Percentiles rank a stretch among this genome's conserved stretches.
Conservation (phyloP, 2,888 invertebrate species). For the Sphinx pinastri region DNA sequence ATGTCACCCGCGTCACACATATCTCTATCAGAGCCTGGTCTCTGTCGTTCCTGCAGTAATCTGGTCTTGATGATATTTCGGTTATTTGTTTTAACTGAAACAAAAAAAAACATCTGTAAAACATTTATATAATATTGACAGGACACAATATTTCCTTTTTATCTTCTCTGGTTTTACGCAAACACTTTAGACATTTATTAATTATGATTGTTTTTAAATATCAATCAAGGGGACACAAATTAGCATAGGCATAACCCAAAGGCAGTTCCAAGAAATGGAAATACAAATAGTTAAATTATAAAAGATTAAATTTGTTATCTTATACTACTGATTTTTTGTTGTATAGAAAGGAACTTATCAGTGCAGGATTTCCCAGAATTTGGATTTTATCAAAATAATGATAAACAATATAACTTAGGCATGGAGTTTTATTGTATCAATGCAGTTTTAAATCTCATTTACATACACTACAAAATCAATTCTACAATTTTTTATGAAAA, state of each 20-base stretch:
- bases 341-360: constrained; percentile 4
- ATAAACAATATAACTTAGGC: not conserved
- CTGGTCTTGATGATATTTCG: constrained; percentile 91
- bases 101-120: constrained; percentile 15
- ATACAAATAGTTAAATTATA: not conserved
- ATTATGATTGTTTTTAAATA: too few species aligned
- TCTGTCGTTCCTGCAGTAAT: constrained; percentile 93
- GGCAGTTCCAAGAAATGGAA: not conserved
- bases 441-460: not conserved
- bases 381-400: not conserved
- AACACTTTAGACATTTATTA: not conserved
- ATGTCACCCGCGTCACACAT: constrained; percentile 94
- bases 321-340: not conserved
- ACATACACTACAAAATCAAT: too few species aligned
- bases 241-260: not conserved
- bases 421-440: not conserved
- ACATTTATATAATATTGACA: too few species aligned
- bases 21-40: constrained; percentile 98
- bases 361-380: not conserved
- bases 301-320: constrained; percentile 4
- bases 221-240: too few species aligned
- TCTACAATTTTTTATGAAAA: too few species aligned
- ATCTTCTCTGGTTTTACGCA: not conserved
- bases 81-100: constrained; percentile 88
- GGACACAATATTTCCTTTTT: too few species aligned